These are phyloP conservation scores for Varanus salvator DNA, from an alignment of 2,113 vertebrate genomes.

Conservation along the genomic window DNA sequence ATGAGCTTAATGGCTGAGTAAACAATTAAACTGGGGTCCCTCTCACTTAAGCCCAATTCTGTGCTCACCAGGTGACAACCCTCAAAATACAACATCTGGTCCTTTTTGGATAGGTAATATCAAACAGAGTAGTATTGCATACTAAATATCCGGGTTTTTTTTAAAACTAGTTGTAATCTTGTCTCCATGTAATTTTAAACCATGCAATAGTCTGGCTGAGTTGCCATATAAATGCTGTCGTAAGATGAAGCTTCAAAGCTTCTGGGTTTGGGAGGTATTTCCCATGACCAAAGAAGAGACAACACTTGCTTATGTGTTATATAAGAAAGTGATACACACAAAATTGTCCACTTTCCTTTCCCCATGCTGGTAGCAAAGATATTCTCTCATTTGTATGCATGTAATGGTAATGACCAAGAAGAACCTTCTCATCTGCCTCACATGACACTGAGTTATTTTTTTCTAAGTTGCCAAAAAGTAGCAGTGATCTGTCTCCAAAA, in stretches of 20 bases:
- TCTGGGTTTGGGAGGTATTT: background rate
- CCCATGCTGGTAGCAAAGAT: background rate
- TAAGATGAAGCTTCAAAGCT: background rate
- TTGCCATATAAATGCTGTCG: background rate
- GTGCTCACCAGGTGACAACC: background rate
- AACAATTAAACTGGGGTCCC: background rate
- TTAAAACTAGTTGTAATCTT: background rate
- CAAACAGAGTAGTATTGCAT: background rate
- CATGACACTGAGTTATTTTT: constrained; percentile 47
- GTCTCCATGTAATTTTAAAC: background rate
- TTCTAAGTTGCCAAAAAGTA: constrained; percentile 19
- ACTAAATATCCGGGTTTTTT: background rate
- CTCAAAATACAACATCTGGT: background rate
- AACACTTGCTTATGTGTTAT: background rate
- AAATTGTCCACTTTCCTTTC: background rate
- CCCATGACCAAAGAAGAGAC: background rate
- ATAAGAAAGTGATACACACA: background rate
- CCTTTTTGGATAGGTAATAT: background rate
- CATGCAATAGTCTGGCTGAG: background rate
- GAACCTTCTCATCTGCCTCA: constrained; percentile 27
- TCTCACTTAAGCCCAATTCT: background rate
- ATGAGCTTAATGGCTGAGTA: background rate
- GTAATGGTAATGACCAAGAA: constrained; percentile 22
- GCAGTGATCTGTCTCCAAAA: constrained; percentile 40
- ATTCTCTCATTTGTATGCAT: background rate